Percentiles rank a stretch among this genome's conserved stretches.
phyloP scores from a whole-genome alignment of 2,797 vertebrate species.

The Nannoperca obscura region DNA sequence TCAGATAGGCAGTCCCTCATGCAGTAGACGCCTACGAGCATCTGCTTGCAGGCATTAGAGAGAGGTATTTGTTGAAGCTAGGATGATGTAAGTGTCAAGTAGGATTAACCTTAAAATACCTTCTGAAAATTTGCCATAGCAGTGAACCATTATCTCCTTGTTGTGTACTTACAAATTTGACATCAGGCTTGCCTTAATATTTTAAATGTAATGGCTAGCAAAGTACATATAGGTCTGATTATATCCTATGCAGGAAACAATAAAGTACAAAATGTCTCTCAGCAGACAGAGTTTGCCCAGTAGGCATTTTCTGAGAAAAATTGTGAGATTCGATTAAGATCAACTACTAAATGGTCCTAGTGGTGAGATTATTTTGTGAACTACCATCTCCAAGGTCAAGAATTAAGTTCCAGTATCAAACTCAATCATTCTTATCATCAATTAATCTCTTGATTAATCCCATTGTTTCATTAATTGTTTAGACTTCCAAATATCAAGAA shows the following conservation, averaged over 20 bases:
- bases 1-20: constrained; percentile 3
- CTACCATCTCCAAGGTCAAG: not conserved
- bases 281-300: not conserved
- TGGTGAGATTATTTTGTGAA: not conserved
- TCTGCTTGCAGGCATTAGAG: constrained; percentile 26
- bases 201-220: not conserved
- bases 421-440: not conserved
- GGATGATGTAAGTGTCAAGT: constrained; percentile 33
- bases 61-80: constrained; percentile 13
- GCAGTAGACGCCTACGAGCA: not conserved
- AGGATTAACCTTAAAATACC: constrained; percentile 10
- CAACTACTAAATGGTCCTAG: not conserved
- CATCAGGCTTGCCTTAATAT: not conserved
- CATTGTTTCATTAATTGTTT: not conserved
- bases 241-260: not conserved
- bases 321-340: not conserved
- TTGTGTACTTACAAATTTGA: constrained; percentile 1
- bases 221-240: not conserved
- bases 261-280: not conserved
- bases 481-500: not conserved
- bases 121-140: not conserved
- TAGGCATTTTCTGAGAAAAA: not conserved
- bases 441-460: not conserved
- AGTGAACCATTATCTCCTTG: not conserved
- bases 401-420: not conserved